A percentile compares a stretch with the other conserved stretches of the same genome.
Conservation (phyloP, 2,888 invertebrate species). For the Heliconius cydno region DNA sequence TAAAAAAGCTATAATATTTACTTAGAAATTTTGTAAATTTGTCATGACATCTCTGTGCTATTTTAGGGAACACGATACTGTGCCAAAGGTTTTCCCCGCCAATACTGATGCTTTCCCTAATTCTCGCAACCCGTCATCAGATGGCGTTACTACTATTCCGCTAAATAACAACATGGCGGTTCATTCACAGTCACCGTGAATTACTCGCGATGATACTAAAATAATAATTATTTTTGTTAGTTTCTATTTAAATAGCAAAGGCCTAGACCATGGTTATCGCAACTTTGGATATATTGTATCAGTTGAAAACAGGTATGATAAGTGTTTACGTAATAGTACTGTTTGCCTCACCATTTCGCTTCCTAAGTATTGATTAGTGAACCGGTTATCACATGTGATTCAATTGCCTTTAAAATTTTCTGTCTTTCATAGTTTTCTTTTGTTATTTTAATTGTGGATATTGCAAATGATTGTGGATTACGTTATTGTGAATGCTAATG, state of each 20-base stretch:
- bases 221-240: conserved; percentile 48
- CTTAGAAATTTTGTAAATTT: conserved; percentile 38
- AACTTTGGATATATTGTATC: conserved; percentile 51
- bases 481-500: conserved; percentile 6
- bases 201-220: conserved; percentile 58
- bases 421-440: conserved; percentile 3
- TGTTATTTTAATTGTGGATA: not conserved
- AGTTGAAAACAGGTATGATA: conserved; percentile 55
- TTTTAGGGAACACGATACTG: conserved; percentile 34
- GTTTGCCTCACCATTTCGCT: conserved; percentile 44
- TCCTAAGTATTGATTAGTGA: conserved; percentile 61
- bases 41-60: conserved; percentile 45
- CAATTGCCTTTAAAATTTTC: conserved; percentile 1
- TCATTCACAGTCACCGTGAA: conserved; percentile 53
- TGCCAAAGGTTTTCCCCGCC: conserved; percentile 28
- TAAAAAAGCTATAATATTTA: not conserved
- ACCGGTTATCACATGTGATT: conserved; percentile 46
- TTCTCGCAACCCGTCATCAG: conserved; percentile 57
- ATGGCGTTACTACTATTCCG: conserved; percentile 59
- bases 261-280: conserved; percentile 37
- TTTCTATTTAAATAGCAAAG: conserved; percentile 36
- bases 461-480: not conserved
- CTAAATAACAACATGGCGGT: conserved; percentile 59
- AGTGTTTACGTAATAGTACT: conserved; percentile 46
- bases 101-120: conserved; percentile 32